Conservation (phyloP, 1,140 invertebrate species). For the Aphelenchoides avenae region DNA sequence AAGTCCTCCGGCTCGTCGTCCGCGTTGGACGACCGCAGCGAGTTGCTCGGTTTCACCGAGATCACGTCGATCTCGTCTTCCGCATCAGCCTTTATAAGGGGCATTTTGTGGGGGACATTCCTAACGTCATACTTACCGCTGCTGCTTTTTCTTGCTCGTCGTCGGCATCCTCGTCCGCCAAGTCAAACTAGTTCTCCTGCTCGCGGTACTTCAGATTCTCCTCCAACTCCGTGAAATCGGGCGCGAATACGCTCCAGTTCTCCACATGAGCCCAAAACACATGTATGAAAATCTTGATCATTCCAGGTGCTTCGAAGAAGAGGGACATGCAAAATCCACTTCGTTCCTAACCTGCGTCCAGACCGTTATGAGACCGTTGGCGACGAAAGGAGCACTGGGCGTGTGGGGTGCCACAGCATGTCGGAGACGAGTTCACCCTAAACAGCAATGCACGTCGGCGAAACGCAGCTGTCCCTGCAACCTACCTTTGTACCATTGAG, state of each 20-base stretch:
- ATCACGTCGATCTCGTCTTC: slow-evolving; percentile 48
- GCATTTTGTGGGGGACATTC: background rate
- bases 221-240: slow-evolving; percentile 97
- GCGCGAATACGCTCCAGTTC: slow-evolving; percentile 99
- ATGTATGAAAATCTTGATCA: no score
- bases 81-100: slow-evolving; percentile 23
- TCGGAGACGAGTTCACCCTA: slow-evolving; percentile 51
- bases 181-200: slow-evolving; percentile 96
- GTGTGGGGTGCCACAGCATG: slow-evolving; percentile 79
- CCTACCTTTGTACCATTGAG: slow-evolving; percentile 95
- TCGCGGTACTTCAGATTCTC: slow-evolving; percentile 99
- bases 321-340: no score
- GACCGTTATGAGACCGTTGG: slow-evolving; percentile 56
- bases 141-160: slow-evolving; percentile 21
- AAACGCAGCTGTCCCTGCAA: no score
- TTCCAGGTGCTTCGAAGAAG: no score
- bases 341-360: slow-evolving; percentile 46
- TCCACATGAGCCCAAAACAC: slow-evolving; percentile 64
- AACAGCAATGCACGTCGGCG: no score
- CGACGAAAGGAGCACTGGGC: slow-evolving; percentile 83
- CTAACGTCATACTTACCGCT: slow-evolving; percentile 1
- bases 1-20: slow-evolving; percentile 40
- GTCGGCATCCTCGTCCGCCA: slow-evolving; percentile 77
- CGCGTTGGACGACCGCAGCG: slow-evolving; percentile 53
- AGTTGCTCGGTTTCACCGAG: slow-evolving; percentile 23